phyloP scores from a whole-genome alignment of 2,113 vertebrate genomes.

The Oreotrochilus melanogaster region DNA sequence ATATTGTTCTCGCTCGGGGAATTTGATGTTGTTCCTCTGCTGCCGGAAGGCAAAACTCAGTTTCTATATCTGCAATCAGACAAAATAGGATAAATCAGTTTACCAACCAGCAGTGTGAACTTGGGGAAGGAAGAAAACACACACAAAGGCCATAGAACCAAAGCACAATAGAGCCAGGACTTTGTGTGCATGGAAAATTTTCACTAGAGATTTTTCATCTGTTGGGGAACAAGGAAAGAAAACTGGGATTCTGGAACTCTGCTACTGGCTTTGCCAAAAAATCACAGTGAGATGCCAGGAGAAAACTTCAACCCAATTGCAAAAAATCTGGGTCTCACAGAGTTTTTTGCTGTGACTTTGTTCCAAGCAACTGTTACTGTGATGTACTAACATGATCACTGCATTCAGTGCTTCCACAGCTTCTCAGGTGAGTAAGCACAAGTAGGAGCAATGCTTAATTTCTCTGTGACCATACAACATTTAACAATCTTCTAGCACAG shows the following conservation, averaged over 20 bases:
- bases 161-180: not conserved
- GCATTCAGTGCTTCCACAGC: conserved; percentile 32
- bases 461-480: not conserved
- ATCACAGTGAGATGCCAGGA: not conserved
- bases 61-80: not conserved
- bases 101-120: not conserved
- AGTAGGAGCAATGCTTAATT: conserved; percentile 53
- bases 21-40: not conserved
- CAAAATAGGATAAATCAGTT: not conserved
- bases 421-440: conserved; percentile 45
- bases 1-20: not conserved
- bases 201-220: not conserved
- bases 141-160: not conserved
- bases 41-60: not conserved
- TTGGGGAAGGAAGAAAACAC: not conserved
- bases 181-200: not conserved
- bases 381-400: not conserved
- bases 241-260: not conserved
- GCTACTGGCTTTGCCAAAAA: not conserved
- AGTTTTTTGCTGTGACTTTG: not conserved
- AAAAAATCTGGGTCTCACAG: not conserved
- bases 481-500: not conserved
- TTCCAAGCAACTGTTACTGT: conserved; percentile 1
- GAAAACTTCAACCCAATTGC: not conserved
- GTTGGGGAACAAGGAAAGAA: not conserved